Conservation (phyloP, 2,888 invertebrate genomes). For the Drosophila subsilvestris region DNA sequence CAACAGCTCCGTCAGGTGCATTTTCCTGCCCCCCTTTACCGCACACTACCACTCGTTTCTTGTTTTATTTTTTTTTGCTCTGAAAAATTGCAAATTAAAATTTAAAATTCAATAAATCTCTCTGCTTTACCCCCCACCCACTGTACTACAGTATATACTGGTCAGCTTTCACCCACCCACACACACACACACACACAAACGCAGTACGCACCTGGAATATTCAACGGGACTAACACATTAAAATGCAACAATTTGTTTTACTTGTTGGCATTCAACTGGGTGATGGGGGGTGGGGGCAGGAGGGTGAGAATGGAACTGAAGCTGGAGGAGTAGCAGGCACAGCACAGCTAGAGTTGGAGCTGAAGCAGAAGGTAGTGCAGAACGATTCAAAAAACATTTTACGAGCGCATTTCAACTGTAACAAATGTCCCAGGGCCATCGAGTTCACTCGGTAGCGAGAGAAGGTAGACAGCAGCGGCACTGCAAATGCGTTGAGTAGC, state of each 20-base stretch:
- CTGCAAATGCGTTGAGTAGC: constrained; percentile 19
- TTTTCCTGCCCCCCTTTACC: not conserved
- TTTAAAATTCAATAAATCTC: constrained; percentile 78
- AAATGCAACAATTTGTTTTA: constrained; percentile 80
- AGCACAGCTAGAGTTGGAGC: constrained; percentile 1
- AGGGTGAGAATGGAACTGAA: constrained; percentile 9
- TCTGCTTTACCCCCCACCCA: not conserved
- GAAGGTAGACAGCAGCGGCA: not conserved
- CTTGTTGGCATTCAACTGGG: constrained; percentile 66
- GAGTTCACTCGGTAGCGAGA: constrained; percentile 15
- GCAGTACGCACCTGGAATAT: constrained; percentile 46
- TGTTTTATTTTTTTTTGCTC: constrained; percentile 12
- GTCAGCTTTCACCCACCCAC: not conserved
- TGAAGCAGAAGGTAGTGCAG: constrained; percentile 15
- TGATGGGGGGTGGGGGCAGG: constrained; percentile 6
- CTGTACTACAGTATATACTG: not conserved
- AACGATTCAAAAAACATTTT: constrained; percentile 68
- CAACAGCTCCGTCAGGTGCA: constrained; percentile 4
- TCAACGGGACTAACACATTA: constrained; percentile 59
- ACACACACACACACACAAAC: constrained; percentile 4
- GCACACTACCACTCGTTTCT: not conserved
- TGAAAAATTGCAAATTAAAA: constrained; percentile 71
- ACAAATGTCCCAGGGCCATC: constrained; percentile 74
- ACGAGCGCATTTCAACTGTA: constrained; percentile 80
- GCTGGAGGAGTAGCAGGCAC: constrained; percentile 5